Evolutionary conservation across 2,888 invertebrate genomes (phyloP), one percentile per base, ranked within the genome.

Genomic region (Drosophila paracracens): DNA sequence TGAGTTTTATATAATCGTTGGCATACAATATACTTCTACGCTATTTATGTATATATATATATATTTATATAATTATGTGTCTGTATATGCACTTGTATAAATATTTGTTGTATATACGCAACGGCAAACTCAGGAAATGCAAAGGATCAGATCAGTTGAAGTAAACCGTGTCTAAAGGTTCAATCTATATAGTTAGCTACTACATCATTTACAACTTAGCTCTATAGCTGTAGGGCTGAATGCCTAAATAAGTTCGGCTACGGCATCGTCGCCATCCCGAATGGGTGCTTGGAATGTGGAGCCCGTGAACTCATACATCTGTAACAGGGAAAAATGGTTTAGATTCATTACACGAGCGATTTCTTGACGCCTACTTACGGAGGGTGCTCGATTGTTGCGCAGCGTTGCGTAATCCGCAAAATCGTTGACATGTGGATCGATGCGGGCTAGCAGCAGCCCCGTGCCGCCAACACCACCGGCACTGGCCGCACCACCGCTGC

Each of bases 261-360:
- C 93, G 40, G 91, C 92, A 72, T 93, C 93, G 53, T 93, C 93
- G n/a, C 92, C 91, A 80, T 92, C 92, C 64, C 93, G 90, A 71
- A 93, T 91, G 21, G 96, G 96, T 16, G 96, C 96, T 92, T 96
- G 96, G 91, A 96, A 96, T 70, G 96, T 96, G 81, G 96, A 96
- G 18, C 96, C 96, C 64, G 93, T 93, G 36, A 93, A 93, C 84
- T 93, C 93, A 81, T 93, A 93, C 83, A 93, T 91, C 81, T 93
- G 67, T 48, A 59, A 74, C 21, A 27, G 13, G 10, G 18, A 13
- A 48, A 46, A 11, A 8, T 10, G 10, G 11, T 5, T 69, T n/a
- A 29, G 2, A 36, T 10, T 4, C 2, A 31, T 8, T 11, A 7
- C 10, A 21, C 6, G 35, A 29, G 27, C 1, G 8, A 21, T 2